Evolutionary conservation across 2,113 vertebrate species (phyloP).

Genomic region (Cyanistes caeruleus): DNA sequence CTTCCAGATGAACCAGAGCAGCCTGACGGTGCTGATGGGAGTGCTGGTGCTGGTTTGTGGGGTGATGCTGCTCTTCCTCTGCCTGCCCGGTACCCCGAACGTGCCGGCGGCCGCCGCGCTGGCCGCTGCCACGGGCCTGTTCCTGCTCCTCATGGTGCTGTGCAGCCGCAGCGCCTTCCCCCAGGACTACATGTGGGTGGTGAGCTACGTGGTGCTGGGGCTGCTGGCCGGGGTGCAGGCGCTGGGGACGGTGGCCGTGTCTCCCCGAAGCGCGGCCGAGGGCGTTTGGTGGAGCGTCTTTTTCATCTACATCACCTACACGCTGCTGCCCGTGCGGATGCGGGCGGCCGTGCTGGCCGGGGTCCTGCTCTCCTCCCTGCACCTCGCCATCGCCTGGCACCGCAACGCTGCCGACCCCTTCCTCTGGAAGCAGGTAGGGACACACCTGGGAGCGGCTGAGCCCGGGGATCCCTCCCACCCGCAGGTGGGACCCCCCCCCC

Average conservation of each 20-base stretch:
- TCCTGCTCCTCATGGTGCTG: slow-evolving; percentile 91
- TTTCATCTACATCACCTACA: slow-evolving; percentile 97
- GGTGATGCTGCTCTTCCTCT: slow-evolving; percentile 93
- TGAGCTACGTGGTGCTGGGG: slow-evolving; percentile 92
- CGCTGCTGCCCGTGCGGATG: slow-evolving; percentile 94
- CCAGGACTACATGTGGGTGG: slow-evolving; percentile 97
- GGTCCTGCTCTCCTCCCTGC: slow-evolving; percentile 85
- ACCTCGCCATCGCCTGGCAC: slow-evolving; percentile 88
- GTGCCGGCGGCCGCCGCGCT: slow-evolving; percentile 81
- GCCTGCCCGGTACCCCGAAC: slow-evolving; percentile 78
- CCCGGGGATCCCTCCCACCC: rapidly evolving
- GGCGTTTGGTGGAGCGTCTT: slow-evolving; percentile 96
- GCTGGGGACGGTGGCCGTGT: slow-evolving; percentile 82
- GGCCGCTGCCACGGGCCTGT: slow-evolving; percentile 84
- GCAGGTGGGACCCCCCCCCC: background rate
- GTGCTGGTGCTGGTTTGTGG: slow-evolving; percentile 89
- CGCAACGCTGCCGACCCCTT: slow-evolving; percentile 85
- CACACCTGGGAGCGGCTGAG: background rate
- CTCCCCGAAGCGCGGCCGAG: slow-evolving; percentile 86
- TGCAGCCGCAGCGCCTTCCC: slow-evolving; percentile 94
- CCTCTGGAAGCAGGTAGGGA: slow-evolving; percentile 92
- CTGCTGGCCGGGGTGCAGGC: slow-evolving; percentile 86
- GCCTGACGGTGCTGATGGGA: slow-evolving; percentile 94
- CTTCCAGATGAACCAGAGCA: slow-evolving; percentile 98
- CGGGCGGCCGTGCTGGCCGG: slow-evolving; percentile 91